Evolutionary conservation across 2,888 invertebrate genomes (phyloP).

Genomic region (Tromatobia lineatoria): DNA sequence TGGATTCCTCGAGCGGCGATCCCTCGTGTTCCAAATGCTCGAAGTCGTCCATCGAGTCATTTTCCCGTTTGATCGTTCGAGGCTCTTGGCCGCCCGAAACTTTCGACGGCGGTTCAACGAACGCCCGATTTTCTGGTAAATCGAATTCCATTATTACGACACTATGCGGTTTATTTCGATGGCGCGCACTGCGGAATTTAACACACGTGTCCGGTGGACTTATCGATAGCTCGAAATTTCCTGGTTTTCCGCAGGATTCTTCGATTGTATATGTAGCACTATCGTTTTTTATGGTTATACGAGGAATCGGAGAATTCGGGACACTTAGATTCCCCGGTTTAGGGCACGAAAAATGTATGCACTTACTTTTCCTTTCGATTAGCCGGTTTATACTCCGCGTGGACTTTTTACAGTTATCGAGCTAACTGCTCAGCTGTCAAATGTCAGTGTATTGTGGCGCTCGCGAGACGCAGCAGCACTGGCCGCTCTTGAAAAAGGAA

Average conservation of each 20-base stretch:
- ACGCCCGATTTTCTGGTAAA: background rate
- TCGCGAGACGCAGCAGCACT: slow-evolving; percentile 59
- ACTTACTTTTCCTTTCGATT: background rate
- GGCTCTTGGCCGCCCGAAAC: slow-evolving; percentile 76
- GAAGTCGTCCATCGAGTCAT: slow-evolving; percentile 91
- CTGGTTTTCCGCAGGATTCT: too few relatives aligned
- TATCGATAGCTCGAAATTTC: too few relatives aligned
- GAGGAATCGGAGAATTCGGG: too few relatives aligned
- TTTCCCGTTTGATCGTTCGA: slow-evolving; percentile 86
- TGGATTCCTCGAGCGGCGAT: slow-evolving; percentile 75
- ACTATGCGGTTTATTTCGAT: background rate
- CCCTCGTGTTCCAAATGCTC: slow-evolving; percentile 90
- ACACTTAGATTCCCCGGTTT: too few relatives aligned
- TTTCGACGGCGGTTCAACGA: background rate
- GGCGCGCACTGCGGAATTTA: background rate
- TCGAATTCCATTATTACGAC: slow-evolving; percentile 47
- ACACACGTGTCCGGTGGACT: too few relatives aligned
- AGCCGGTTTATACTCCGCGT: slow-evolving; percentile 13
- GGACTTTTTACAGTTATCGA: background rate
- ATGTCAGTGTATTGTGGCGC: slow-evolving; percentile 67
- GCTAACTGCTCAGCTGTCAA: slow-evolving; percentile 70
- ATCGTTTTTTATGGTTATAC: too few relatives aligned
- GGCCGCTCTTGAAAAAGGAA: slow-evolving; percentile 18
- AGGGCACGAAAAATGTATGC: background rate
- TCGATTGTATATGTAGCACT: too few relatives aligned